Evolutionary conservation across 1,140 invertebrate genomes (phyloP).

Genomic region (Venturia canescens): DNA sequence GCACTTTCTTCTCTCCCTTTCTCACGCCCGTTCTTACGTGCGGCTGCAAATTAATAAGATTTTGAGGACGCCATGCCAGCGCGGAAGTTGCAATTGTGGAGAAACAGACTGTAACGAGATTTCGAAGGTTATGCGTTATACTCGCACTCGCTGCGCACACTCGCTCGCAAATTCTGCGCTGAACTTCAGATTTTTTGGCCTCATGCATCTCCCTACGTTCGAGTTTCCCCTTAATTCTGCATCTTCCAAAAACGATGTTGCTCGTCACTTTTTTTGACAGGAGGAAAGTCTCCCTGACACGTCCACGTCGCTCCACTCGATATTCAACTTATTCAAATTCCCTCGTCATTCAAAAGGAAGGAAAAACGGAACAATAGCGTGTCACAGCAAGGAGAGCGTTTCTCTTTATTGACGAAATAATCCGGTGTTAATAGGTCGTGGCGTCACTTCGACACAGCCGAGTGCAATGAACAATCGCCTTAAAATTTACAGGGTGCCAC

Average conservation of each 20-base stretch:
- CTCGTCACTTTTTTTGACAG: not conserved
- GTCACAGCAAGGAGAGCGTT: not conserved
- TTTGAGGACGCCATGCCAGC: not conserved
- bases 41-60: too few relatives aligned
- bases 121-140: not conserved
- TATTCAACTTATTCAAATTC: not conserved
- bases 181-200: too few relatives aligned
- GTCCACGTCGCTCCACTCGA: not conserved
- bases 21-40: too few relatives aligned
- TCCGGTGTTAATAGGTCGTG: not conserved
- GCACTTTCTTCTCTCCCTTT: too few relatives aligned
- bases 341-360: not conserved
- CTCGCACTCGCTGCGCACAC: not conserved
- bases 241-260: not conserved
- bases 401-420: constrained; percentile 23
- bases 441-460: not conserved
- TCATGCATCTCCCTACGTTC: not conserved
- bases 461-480: not conserved
- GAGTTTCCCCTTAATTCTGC: not conserved
- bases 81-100: not conserved
- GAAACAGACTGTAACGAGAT: not conserved
- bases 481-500: not conserved
- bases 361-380: not conserved
- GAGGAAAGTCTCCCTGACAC: not conserved
- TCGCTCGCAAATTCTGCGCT: too few relatives aligned